phyloP scores from a whole-genome alignment of 2,797 vertebrate species.

The Anableps anableps region DNA sequence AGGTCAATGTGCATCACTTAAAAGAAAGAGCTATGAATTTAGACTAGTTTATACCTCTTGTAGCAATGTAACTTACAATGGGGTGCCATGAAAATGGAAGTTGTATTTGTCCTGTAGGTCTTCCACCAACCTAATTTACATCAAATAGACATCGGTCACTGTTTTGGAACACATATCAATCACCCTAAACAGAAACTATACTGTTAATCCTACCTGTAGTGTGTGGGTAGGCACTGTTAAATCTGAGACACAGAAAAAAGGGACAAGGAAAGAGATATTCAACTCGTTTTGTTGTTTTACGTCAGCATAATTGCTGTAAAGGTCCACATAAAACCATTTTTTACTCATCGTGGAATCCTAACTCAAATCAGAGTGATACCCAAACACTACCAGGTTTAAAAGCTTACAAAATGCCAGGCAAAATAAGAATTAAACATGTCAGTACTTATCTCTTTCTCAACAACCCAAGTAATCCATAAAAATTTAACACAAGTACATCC shows the following conservation, averaged over 20 bases:
- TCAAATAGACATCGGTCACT: constrained; percentile 70
- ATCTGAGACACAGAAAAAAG: constrained; percentile 26
- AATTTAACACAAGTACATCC: background rate
- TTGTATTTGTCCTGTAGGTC: constrained; percentile 72
- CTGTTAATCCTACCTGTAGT: constrained; percentile 51
- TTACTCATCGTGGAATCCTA: constrained; percentile 27
- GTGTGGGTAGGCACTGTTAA: constrained; percentile 48
- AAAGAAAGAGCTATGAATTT: constrained; percentile 76
- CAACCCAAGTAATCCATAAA: background rate
- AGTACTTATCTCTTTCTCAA: background rate
- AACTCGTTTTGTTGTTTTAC: constrained; percentile 44
- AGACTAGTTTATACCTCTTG: constrained; percentile 75
- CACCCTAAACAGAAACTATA: constrained; percentile 53
- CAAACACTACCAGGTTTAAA: constrained; percentile 22
- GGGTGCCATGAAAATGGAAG: constrained; percentile 71
- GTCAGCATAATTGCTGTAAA: constrained; percentile 28
- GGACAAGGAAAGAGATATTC: constrained; percentile 27
- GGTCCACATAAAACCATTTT: constrained; percentile 23
- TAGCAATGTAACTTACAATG: constrained; percentile 71
- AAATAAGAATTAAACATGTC: background rate
- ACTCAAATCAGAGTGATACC: constrained; percentile 18
- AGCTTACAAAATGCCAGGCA: background rate
- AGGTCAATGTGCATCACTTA: constrained; percentile 68
- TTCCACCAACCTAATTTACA: constrained; percentile 65
- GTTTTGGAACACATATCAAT: constrained; percentile 67